Evolutionary conservation across 2,113 vertebrate genomes (phyloP), one percentile per base, ranked within the genome.

Genomic region (Zonotrichia leucophrys): DNA sequence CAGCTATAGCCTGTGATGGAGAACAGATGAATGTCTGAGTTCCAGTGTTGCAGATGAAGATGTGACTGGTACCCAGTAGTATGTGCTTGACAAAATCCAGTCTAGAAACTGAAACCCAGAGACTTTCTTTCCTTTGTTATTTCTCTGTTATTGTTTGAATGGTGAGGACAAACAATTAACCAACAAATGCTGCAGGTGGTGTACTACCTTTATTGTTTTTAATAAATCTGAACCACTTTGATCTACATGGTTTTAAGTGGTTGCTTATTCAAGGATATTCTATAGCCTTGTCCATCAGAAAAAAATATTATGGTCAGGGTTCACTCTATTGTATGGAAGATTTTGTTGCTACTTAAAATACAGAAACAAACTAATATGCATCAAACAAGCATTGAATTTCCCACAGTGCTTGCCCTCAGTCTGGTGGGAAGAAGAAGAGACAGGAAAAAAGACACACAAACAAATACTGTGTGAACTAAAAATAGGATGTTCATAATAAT

Each of bases 401-500:
- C 87, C 96, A 95, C 68, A 92, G 69, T 78, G 49, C 39, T 60
- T 90, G 25, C 44, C 22, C 25, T 78, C 69, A 49, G 35, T 70
- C 64, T 94, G 52, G 30, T 82, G 73, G 68, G 83, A 97, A 90
- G 50, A 77, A 81, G 35, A 55, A 42, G 15, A 81, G 17, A 53
- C 31, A 75, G 77, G 60, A 49, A 77, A 69, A 94, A 89, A 81
- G 58, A 91, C 21, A 80, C 13, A 60, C 49, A 94, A 91, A 93
- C 47, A 88, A 94, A 89, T 72, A 84, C 19, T 31, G 41, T 24
- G 28, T 72, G 55, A 91, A n/a, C 89, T 91, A 87, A 94, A 94
- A 94, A 84, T 72, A 92, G 77, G 35, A 75, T 37, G 7, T 72
- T 24, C 64, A 83, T 78, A 74, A 91, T 49, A 13, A 84, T 72